Evolutionary conservation across 2,797 vertebrate genomes (phyloP).

Genomic region (Schizopygopsis malacanthus): DNA sequence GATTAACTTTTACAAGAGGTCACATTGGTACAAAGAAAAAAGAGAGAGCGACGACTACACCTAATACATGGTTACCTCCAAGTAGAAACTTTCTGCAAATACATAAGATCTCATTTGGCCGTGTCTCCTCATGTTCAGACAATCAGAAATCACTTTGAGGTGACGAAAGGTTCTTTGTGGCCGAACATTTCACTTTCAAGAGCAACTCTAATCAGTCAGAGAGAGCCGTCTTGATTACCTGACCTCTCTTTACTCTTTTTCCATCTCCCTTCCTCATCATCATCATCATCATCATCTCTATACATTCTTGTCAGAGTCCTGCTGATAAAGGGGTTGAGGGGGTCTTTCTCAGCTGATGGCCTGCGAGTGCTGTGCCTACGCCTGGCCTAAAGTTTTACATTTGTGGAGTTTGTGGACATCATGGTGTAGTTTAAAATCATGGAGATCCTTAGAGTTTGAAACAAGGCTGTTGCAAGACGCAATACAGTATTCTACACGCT

Average conservation of each 20-base stretch:
- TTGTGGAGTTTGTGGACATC: background rate
- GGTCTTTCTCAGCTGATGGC: slow-evolving; percentile 56
- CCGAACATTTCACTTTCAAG: slow-evolving; percentile 44
- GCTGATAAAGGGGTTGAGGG: slow-evolving; percentile 55
- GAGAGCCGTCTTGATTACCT: slow-evolving; percentile 16
- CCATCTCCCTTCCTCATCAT: background rate
- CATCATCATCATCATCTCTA: slow-evolving; percentile 34
- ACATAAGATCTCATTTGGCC: background rate
- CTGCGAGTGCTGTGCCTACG: slow-evolving; percentile 39
- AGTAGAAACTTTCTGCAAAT: slow-evolving; percentile 4
- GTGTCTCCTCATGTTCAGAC: background rate
- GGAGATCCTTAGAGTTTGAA: background rate
- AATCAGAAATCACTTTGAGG: slow-evolving; percentile 8
- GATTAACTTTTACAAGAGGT: slow-evolving; percentile 44
- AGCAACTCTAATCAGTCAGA: slow-evolving; percentile 38
- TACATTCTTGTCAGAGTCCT: slow-evolving; percentile 39
- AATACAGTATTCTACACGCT: background rate
- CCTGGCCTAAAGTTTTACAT: slow-evolving; percentile 18
- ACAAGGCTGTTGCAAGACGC: background rate
- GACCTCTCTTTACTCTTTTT: slow-evolving; percentile 21
- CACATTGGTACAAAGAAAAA: background rate
- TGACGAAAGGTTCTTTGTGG: slow-evolving; percentile 18
- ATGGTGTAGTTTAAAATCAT: background rate
- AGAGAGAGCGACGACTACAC: background rate
- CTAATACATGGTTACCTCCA: background rate